Evolutionary conservation across 2,797 vertebrate genomes (phyloP).

Genomic region (Scolopax bukidnonensis): DNA sequence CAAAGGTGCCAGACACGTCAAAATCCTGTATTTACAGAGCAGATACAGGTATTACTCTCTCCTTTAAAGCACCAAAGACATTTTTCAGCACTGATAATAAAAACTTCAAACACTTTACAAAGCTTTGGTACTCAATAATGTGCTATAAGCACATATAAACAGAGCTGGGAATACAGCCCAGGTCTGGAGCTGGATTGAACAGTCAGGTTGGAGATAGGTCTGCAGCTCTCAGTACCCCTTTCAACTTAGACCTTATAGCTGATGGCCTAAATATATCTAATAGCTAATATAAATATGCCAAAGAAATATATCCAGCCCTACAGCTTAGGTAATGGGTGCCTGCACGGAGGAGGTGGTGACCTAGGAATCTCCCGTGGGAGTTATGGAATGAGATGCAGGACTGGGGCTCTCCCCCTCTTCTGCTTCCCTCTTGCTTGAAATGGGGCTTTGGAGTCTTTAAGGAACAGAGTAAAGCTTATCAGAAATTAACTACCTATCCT

Average conservation of each 20-base stretch:
- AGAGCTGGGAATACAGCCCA: not conserved
- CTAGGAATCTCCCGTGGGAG: not conserved
- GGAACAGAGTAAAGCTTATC: not conserved
- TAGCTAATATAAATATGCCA: not conserved
- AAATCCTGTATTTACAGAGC: not conserved
- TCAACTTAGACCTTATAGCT: not conserved
- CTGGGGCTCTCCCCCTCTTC: not conserved
- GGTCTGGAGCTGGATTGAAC: not conserved
- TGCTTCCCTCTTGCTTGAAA: not conserved
- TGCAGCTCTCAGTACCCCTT: not conserved
- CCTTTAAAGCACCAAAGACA: not conserved
- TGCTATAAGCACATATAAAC: not conserved
- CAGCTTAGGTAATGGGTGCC: not conserved
- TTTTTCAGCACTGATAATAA: not conserved
- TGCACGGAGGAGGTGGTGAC: not conserved
- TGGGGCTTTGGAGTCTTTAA: not conserved
- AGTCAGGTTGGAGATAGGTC: rapidly evolving
- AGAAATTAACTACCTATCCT: not conserved
- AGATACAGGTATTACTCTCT: not conserved
- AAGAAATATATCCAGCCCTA: not conserved
- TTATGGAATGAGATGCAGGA: not conserved
- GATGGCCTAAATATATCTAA: not conserved
- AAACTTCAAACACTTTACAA: not conserved
- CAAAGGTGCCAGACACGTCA: not conserved
- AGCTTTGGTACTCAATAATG: not conserved